Evolutionary conservation across 2,797 vertebrate species (phyloP).

Genomic region (Takifugu rubripes): DNA sequence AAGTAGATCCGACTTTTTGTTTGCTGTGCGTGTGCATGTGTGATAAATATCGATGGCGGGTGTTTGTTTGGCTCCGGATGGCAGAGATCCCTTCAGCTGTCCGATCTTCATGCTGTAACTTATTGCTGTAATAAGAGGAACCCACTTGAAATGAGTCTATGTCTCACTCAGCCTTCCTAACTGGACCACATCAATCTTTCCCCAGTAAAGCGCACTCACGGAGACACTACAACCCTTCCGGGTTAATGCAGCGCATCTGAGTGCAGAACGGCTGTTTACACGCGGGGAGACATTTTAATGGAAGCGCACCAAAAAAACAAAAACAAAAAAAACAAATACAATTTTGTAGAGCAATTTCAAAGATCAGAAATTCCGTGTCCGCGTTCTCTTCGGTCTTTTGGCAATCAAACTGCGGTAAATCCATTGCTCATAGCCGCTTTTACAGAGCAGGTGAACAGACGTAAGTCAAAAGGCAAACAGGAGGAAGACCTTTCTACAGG

Average conservation of each 20-base stretch:
- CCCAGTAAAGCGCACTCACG: conserved; percentile 95
- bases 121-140: conserved; percentile 69
- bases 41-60: conserved; percentile 22
- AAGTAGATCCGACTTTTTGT: neutral
- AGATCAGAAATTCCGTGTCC: conserved; percentile 78
- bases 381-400: conserved; percentile 58
- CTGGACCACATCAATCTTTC: conserved; percentile 99
- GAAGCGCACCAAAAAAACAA: conserved; percentile 96
- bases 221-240: conserved; percentile 84
- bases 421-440: conserved; percentile 56
- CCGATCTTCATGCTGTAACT: conserved; percentile 50
- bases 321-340: conserved; percentile 96
- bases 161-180: conserved; percentile 93
- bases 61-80: conserved; percentile 16
- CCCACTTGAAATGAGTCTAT: conserved; percentile 80
- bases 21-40: no score
- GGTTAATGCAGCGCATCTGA: conserved; percentile 99
- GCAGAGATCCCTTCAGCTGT: conserved; percentile 48
- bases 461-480: conserved; percentile 25
- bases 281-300: conserved; percentile 99
- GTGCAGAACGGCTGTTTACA: conserved; percentile 99
- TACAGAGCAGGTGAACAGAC: conserved; percentile 39
- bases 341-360: conserved; percentile 91
- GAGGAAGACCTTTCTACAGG: conserved; percentile 18
- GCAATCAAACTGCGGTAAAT: conserved; percentile 70